Base-by-base conservation (phyloP, 2,113 vertebrate species). In the Epinephelus fuscoguttatus region DNA sequence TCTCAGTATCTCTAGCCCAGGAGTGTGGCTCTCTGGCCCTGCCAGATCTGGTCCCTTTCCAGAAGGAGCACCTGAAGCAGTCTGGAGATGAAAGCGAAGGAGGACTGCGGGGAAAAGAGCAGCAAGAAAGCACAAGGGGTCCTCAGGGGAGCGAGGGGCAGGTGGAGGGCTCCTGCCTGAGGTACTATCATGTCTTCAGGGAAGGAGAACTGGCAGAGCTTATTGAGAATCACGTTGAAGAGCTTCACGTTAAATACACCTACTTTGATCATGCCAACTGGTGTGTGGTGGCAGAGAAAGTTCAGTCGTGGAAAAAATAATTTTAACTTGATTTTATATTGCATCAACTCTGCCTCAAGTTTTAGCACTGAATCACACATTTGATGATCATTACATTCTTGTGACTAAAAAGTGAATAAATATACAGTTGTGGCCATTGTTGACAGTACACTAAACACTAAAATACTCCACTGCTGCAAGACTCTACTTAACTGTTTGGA, bases 191-290 rank as follows among this genome's bases (percentile, higher is more conserved):
- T 0, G 84, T 94, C 75, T 96, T 96, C 91, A 96, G 93, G 92
- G 94, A 96, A 72, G 91, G 93, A 10, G 93, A 95, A 40, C 74
- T 95, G 52, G 73, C 90, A 10, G 89, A 96, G 73, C 92, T 95
- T 40, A 94, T 93, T 42, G 70, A 94, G 79, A 83, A 79, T 66
- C 87, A 94, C 1, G 83, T 95, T 8, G 89, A 93, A 42, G 94
- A 96, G 72, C 94, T 97, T 30, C 70, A 86, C 10, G 80, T 96
- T 70, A 89, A 89, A 70, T 88, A 93, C 60, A 88, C 93, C n/a
- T 96, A 91, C 89, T 96, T 95, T 55, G 93, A 96, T 88, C 94
- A 93, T 1, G 87, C 90, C 85, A 95, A 95, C 84, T 94, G 93
- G 92, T 95, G 93, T 21, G 75, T 93, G 80, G 91, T 94, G 69